Base-by-base conservation (phyloP, 2,113 vertebrate genomes). In the Rhinopomastus cyanomelas region DNA sequence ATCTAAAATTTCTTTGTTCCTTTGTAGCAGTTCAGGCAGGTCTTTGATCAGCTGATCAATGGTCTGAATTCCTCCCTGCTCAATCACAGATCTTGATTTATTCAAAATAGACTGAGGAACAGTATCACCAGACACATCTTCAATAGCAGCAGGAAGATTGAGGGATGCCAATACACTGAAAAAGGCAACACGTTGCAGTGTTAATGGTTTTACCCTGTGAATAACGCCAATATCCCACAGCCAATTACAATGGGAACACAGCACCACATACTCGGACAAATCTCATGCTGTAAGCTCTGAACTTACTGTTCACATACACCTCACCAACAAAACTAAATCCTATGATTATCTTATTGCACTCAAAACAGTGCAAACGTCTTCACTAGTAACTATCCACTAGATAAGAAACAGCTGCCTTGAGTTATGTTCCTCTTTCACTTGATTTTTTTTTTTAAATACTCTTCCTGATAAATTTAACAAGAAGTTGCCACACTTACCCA, bases 121-220 rank as follows among this genome's bases (percentile, higher is more conserved):
- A 1, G 98, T 98, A 92, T 99, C 99, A 66, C 99, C 99, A 75
- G 99, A 99, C 36, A 99, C 96, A 57, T 99, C 99, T 96, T 99
- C 99, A 7, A 99, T 97, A 51, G 99, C 99, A 80, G 99, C 99
- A 60, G 99, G 99, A 85, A 99, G 98, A 95, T 99, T 99, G 60
- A 99, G 97, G 51, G 99, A 99, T 11, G 99, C 99, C 96, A 99
- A 96, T 39, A 99, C 98, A 78, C 99, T 99, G 90, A 44, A 78
- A 93, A 67, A 68, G 52, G 21, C 44, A 92, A 80, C 2, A 1
- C 6, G 21, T 66, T 32, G 37, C 3, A 48, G 6, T 3, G 53
- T 19, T 65, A 75, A 53, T 36, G 11, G 14, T 11, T 69, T 71
- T 72, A 84, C 11, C 49, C 39, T 57, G 27, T 57, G 75, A 83